A percentile compares a stretch with the other conserved stretches of the same genome.
Conservation (phyloP, 2,797 vertebrate species). For the Hypotaenidia philippensis region DNA sequence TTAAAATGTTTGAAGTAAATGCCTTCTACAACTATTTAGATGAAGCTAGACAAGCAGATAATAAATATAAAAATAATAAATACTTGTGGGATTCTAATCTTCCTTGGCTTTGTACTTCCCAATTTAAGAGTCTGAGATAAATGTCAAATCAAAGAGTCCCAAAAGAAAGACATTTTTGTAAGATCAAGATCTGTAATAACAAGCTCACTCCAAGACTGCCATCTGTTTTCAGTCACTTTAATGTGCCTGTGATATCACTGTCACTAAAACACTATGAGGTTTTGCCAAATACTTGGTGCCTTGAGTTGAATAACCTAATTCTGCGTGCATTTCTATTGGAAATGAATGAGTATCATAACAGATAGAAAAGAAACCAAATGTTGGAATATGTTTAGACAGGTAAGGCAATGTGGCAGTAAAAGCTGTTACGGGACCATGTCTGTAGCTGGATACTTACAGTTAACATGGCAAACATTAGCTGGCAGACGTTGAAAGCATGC, state of each 20-base stretch:
- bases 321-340: neutral
- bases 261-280: constrained; percentile 18
- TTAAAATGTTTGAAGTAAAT: neutral
- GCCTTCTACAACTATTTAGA: neutral
- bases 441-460: constrained; percentile 85
- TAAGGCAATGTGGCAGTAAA: neutral
- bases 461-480: constrained; percentile 98
- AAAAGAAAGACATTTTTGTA: constrained; percentile 6
- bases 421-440: neutral
- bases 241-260: neutral
- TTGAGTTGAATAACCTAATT: neutral
- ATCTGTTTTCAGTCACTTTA: constrained; percentile 52
- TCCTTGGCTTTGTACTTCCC: neutral
- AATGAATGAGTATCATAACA: neutral
- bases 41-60: neutral
- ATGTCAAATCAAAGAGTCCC: constrained; percentile 40
- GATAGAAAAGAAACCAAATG: constrained; percentile 1
- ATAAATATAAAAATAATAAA: constrained; percentile 9
- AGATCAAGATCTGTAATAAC: constrained; percentile 28
- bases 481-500: constrained; percentile 98
- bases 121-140: constrained; percentile 28
- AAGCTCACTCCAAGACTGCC: constrained; percentile 14
- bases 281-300: constrained; percentile 24
- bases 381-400: neutral
- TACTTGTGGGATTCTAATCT: neutral